Percentiles rank a stretch among this genome's conserved stretches.
These are phyloP conservation scores for Marmota monax DNA, from an alignment of 2,113 vertebrate species.

Conservation along the genomic window DNA sequence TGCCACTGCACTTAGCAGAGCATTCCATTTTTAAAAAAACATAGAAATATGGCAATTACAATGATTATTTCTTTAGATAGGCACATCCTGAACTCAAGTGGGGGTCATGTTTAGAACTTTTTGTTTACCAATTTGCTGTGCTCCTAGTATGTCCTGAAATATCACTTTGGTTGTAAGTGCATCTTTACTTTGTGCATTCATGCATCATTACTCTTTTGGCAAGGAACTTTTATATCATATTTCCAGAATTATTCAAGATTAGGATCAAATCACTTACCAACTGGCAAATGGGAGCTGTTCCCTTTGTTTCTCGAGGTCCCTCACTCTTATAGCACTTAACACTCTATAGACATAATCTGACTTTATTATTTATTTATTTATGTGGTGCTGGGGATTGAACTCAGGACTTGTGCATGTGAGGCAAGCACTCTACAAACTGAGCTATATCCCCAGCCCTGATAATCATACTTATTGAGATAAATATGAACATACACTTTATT, in stretches of 20 bases:
- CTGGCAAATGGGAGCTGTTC: neutral
- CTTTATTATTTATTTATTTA: too few relatives aligned
- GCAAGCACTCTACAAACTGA: too few relatives aligned
- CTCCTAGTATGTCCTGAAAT: slow-evolving; percentile 91
- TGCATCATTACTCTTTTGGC: slow-evolving; percentile 84
- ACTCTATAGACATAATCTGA: neutral
- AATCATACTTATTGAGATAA: neutral
- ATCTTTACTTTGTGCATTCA: neutral
- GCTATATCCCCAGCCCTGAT: too few relatives aligned
- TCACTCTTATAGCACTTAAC: neutral
- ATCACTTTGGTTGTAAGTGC: slow-evolving; percentile 82
- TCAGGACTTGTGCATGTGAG: too few relatives aligned
- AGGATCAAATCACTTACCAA: neutral
- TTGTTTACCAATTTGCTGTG: slow-evolving; percentile 91
- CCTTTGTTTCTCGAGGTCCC: neutral
- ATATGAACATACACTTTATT: neutral
- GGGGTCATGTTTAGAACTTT: neutral
- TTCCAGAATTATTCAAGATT: slow-evolving; percentile 76
- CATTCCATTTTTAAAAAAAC: neutral
- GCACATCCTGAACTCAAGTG: neutral
- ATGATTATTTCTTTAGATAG: neutral
- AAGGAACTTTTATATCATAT: slow-evolving; percentile 87
- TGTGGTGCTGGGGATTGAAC: too few relatives aligned
- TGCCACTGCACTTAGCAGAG: too few relatives aligned
- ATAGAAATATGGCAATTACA: neutral